Evolutionary conservation across 1,140 invertebrate species (phyloP), one percentile per base, ranked within the genome.

Genomic region (Danaus plexippus): DNA sequence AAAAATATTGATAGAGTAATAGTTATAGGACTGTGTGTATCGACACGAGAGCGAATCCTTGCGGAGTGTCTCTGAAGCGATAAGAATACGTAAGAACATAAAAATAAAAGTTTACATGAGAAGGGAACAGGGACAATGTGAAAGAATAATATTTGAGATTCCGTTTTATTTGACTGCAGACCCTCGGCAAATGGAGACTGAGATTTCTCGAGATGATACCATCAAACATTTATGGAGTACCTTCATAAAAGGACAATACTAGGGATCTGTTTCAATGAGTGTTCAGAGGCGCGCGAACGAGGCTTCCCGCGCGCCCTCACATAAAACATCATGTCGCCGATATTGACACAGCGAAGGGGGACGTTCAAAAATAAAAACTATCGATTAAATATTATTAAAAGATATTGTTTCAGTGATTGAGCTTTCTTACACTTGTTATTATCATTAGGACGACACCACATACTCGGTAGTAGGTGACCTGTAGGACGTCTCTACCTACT

Each of bases 211-310:
- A 82, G 84, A 87, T 85, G 80, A 80, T 73, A 81, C 81, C 83
- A 86, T 86, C 83, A 85, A 86, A 86, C 81, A 87, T 87, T 87
- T 87, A 87, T 85, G 73, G 83, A 85, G 80, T 83, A 80, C 75
- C 76, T 82, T 79, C 74, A 85, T 85, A 87, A 87, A 85, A 85
- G 81, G 80, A 87, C 80, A 85, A 81, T 80, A 80, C 80, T 86
- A 81, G 81, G 79, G 80, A 78, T 76, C 80, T 79, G 74, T 83
- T 84, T 84, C 80, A 86, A 86, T 86, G 80, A 86, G 77, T 82
- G 76, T 84, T 75, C 66, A 58, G 64, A 60, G 68, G 73, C 67
- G 71, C 71, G 64, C 64, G 64, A 61, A 62, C 22, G 22, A 32
- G 22, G 2, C 22, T 32, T 8, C 7, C 22, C 22, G 22, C 22